Evolutionary conservation across 2,888 invertebrate species (phyloP), one percentile per base, ranked within the genome.

Genomic region (Chrysodeixis includens): DNA sequence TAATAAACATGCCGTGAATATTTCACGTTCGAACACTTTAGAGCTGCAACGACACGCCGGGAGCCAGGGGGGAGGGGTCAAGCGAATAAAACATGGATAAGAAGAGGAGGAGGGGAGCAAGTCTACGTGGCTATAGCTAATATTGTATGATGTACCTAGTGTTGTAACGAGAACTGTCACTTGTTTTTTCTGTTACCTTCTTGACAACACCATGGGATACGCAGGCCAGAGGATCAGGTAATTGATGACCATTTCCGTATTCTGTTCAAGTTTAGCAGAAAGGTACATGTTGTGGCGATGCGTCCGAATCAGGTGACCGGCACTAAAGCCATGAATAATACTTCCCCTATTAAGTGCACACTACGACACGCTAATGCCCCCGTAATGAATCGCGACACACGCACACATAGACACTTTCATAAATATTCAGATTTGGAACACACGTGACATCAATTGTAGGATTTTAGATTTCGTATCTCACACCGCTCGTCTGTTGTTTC

Each of bases 1-100:
- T 79, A 76, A 79, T 76, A 76, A 79, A 79, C 79, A 79, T 79
- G 69, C 59, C 63, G 61, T 76, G 79, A 81, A 79, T 79, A 79
- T 81, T 79, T 78, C 62, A 74, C 44, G 52, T 55, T 56, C 20
- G 57, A 77, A 62, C 58, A 66, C 73, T 73, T 76, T 62, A 40
- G 56, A 72, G 49, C 66, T 73, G 72, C 72, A 73, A 52, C 66
- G 30, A 49, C 35, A 26, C 22, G 18, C 52, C 16, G 46, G 30
- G 18, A 35, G 49, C 10, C 30, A 18, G 2, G 10, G n/a, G 53
- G 56, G 59, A 55, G 57, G 65, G 78, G 77, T 76, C 82, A 76
- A 75, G 76, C 76, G 79, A 77, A 79, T 82, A 83, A 78, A 79
- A 79, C 76, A 76, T 74, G 72, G 60, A 63, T 69, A 10, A 3